Conservation (phyloP, 2,888 invertebrate species). For the Acronicta aceris region DNA sequence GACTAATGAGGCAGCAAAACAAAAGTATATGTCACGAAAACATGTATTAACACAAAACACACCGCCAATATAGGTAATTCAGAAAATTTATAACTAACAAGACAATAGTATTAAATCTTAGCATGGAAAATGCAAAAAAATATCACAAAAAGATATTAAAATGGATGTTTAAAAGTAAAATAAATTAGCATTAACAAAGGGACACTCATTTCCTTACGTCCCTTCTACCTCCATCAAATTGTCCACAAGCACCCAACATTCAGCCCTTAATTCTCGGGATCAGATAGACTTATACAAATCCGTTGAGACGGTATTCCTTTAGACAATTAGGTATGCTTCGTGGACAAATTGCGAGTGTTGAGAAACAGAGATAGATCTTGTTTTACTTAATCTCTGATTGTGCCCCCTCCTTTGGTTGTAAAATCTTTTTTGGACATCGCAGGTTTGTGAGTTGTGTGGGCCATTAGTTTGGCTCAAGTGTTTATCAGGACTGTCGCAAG, state of each 20-base stretch:
- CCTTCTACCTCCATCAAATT: constrained; percentile 31
- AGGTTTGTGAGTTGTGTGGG: not conserved
- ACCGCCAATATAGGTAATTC: too few species aligned
- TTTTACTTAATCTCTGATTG: constrained; percentile 27
- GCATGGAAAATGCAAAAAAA: too few species aligned
- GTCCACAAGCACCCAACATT: constrained; percentile 43
- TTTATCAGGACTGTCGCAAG: not conserved
- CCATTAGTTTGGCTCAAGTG: not conserved
- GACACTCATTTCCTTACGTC: constrained; percentile 10
- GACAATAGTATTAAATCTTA: too few species aligned
- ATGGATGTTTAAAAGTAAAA: not conserved
- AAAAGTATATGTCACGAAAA: too few species aligned
- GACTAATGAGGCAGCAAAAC: too few species aligned
- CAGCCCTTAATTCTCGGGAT: constrained; percentile 57
- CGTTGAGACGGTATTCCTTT: constrained; percentile 69
- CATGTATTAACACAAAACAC: too few species aligned
- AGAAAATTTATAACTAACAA: too few species aligned
- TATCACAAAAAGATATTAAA: too few species aligned
- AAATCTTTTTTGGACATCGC: constrained; percentile 12
- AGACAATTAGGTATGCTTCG: constrained; percentile 71
- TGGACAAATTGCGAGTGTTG: constrained; percentile 62
- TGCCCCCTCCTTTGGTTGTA: constrained; percentile 3
- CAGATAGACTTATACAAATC: constrained; percentile 68
- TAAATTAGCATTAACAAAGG: not conserved
- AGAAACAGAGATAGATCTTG: constrained; percentile 39